Evolutionary conservation across 2,797 vertebrate genomes (phyloP).

Genomic region (Nannoperca obscura): DNA sequence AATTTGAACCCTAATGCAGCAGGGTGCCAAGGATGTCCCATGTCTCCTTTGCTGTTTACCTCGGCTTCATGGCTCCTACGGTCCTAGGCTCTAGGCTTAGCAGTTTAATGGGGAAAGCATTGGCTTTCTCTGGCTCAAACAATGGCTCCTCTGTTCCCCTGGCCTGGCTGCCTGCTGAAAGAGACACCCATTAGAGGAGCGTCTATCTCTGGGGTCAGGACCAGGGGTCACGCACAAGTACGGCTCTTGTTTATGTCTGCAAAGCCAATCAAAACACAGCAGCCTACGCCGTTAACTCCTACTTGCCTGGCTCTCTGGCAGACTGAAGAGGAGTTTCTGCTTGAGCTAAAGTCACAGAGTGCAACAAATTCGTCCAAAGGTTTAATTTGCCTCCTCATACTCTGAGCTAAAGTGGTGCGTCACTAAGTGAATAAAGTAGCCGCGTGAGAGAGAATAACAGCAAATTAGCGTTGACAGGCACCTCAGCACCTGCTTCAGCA

Average conservation of each 20-base stretch:
- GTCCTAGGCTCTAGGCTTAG: slow-evolving; percentile 71
- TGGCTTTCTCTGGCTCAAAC: slow-evolving; percentile 80
- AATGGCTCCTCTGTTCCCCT: slow-evolving; percentile 85
- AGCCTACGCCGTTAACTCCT: slow-evolving; percentile 79
- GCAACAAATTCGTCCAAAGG: slow-evolving; percentile 38
- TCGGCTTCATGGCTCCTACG: slow-evolving; percentile 51
- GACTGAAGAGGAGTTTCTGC: slow-evolving; percentile 51
- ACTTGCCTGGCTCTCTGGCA: slow-evolving; percentile 50
- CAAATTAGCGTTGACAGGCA: slow-evolving; percentile 57
- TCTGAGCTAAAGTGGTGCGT: slow-evolving; percentile 40
- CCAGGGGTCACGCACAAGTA: slow-evolving; percentile 84
- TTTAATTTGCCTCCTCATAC: slow-evolving; percentile 22
- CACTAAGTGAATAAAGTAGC: slow-evolving; percentile 52
- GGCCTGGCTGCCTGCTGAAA: slow-evolving; percentile 81
- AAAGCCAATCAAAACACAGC: slow-evolving; percentile 86
- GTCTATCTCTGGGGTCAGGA: slow-evolving; percentile 87
- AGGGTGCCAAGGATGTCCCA: slow-evolving; percentile 44
- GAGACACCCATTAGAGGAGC: slow-evolving; percentile 88
- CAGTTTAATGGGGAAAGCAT: slow-evolving; percentile 81
- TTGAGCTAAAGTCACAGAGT: slow-evolving; percentile 31
- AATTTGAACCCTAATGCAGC: slow-evolving; percentile 39
- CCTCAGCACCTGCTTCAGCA: slow-evolving; percentile 68
- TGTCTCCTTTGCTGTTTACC: slow-evolving; percentile 56
- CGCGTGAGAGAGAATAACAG: slow-evolving; percentile 47
- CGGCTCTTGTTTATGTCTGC: slow-evolving; percentile 88